These are phyloP conservation scores for Macrophya annulata DNA, from an alignment of 2,888 invertebrate species.

Conservation along the genomic window DNA sequence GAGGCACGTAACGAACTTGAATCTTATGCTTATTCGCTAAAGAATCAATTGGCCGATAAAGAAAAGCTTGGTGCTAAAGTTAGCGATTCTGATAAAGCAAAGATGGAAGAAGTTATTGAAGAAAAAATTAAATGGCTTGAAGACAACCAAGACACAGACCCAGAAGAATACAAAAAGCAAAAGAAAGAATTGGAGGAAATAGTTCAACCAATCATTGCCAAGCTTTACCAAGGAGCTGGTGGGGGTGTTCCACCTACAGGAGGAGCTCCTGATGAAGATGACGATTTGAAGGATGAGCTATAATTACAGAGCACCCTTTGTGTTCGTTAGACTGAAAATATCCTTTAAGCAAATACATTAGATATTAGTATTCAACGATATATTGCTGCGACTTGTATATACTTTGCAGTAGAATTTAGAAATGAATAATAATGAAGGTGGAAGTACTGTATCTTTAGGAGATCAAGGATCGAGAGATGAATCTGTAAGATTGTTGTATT, in stretches of 20 bases:
- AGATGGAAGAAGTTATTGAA: slow-evolving; percentile 97
- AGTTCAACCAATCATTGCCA: slow-evolving; percentile 98
- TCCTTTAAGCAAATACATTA: slow-evolving; percentile 69
- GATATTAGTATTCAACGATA: slow-evolving; percentile 64
- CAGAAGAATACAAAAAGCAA: slow-evolving; percentile 95
- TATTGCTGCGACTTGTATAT: slow-evolving; percentile 40
- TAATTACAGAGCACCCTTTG: slow-evolving; percentile 77
- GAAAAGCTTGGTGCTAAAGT: slow-evolving; percentile 97
- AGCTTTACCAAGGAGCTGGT: slow-evolving; percentile 95
- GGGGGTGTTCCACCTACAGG: slow-evolving; percentile 88
- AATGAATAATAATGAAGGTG: not conserved
- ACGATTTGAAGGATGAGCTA: slow-evolving; percentile 93
- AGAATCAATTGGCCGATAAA: slow-evolving; percentile 98
- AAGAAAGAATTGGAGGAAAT: slow-evolving; percentile 97
- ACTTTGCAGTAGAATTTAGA: slow-evolving; percentile 25
- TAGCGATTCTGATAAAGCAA: slow-evolving; percentile 94
- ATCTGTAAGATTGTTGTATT: slow-evolving; percentile 27
- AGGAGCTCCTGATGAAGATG: slow-evolving; percentile 86
- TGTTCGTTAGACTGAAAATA: slow-evolving; percentile 74
- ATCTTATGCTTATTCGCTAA: slow-evolving; percentile 97
- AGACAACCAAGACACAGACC: slow-evolving; percentile 95
- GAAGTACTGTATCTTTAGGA: slow-evolving; percentile 2
- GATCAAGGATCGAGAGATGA: not conserved
- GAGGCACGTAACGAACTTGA: slow-evolving; percentile 98
- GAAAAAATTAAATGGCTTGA: slow-evolving; percentile 99